A percentile compares a stretch with the other conserved stretches of the same genome.
Evolutionary conservation across 2,888 invertebrate species (phyloP).

Genomic region (Antheraea assamensis): DNA sequence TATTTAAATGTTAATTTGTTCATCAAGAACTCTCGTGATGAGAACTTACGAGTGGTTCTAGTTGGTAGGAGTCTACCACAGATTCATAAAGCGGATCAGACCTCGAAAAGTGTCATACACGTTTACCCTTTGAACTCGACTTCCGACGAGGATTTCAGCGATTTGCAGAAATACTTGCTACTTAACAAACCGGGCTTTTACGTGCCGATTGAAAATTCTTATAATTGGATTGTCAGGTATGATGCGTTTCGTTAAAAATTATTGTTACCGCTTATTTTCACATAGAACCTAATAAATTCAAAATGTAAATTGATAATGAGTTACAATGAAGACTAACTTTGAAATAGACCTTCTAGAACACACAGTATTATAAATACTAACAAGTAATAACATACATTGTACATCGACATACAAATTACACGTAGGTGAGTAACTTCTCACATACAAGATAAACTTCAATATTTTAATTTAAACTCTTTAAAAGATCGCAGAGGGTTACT

Average conservation of each 20-base stretch:
- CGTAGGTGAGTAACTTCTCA: no score
- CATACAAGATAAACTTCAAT: no score
- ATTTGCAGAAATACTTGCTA: slow-evolving; percentile 59
- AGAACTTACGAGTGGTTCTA: slow-evolving; percentile 38
- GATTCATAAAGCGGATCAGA: slow-evolving; percentile 10
- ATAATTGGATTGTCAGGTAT: slow-evolving; percentile 68
- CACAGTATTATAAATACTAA: no score
- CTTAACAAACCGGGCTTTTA: slow-evolving; percentile 63
- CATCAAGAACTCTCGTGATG: slow-evolving; percentile 33
- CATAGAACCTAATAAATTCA: no score
- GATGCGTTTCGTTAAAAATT: slow-evolving; percentile 20
- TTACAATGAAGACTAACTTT: no score
- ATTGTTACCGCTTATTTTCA: neutral
- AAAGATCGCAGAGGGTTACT: no score
- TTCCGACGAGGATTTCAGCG: slow-evolving; percentile 33
- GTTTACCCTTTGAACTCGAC: slow-evolving; percentile 38
- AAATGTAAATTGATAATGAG: no score
- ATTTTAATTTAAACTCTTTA: no score
- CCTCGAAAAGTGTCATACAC: slow-evolving; percentile 25
- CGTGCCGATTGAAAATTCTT: slow-evolving; percentile 63
- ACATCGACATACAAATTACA: no score
- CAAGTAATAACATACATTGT: no score
- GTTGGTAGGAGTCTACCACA: slow-evolving; percentile 41
- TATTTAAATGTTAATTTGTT: slow-evolving; percentile 51
- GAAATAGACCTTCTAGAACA: no score